Conservation (phyloP, 2,113 vertebrate genomes). For the Hippolais icterina region DNA sequence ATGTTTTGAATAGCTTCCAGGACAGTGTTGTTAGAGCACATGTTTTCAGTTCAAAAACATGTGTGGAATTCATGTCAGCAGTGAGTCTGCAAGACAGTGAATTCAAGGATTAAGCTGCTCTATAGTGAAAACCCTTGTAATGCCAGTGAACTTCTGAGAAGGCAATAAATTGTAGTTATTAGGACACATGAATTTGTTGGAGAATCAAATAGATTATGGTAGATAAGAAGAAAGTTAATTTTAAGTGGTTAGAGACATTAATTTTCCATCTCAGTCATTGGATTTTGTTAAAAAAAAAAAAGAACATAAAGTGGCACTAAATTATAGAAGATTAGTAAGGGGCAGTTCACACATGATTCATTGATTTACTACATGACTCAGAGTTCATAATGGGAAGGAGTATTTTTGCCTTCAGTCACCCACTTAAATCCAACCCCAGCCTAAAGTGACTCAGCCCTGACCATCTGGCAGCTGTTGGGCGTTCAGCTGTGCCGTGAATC, state of each 20-base stretch:
- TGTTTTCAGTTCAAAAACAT: conserved; percentile 33
- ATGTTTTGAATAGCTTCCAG: conserved; percentile 26
- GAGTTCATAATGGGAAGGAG: background rate
- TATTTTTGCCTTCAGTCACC: background rate
- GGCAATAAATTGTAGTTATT: background rate
- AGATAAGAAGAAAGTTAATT: background rate
- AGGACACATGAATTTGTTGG: background rate
- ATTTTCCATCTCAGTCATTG: background rate
- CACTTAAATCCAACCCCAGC: background rate
- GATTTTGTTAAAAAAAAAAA: background rate
- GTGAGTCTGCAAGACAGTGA: background rate
- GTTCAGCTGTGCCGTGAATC: background rate
- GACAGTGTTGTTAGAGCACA: background rate
- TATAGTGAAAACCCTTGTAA: background rate
- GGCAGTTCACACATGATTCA: background rate
- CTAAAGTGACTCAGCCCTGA: background rate
- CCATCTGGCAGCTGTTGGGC: background rate
- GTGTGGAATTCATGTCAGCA: conserved; percentile 37
- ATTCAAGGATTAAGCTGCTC: background rate
- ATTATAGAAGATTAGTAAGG: background rate
- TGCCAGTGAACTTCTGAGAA: background rate
- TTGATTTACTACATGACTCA: background rate
- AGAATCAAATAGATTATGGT: background rate
- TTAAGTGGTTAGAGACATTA: background rate
- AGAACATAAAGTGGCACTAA: background rate